Evolutionary conservation across 2,888 invertebrate species (phyloP), one percentile per base, ranked within the genome.

Genomic region (Papilio demoleus): DNA sequence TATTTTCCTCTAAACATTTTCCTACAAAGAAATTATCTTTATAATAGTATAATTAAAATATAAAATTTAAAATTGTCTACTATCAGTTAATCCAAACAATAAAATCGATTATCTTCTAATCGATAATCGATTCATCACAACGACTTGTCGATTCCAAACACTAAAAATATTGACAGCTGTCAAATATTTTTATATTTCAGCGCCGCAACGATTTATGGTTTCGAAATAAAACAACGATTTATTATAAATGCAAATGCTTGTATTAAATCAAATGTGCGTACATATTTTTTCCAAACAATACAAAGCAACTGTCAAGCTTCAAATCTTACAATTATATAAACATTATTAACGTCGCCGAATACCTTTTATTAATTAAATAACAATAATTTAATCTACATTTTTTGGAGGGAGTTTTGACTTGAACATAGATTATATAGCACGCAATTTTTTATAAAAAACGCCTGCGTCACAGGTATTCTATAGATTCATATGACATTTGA

Each of bases 221-320:
- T 31, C 2, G 9, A 47, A 61, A 31, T 34, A 67, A 67, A 67
- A 67, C 61, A n/a, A 24, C 22, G 22, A 8, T 31, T 11, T 22
- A 9, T n/a, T 19, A n/a, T 67, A 67, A 67, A 67, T 67, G 67
- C 67, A 67, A 67, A 61, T 61, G n/a, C 31, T 27, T 67, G 61
- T 67, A 62, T 61, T 67, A 61, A 53, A 47, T 50, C 14, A 14
- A n/a, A 17, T 24, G 42, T 40, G 42, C 40, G 22, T 27, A 67
- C 53, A 61, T 40, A 67, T 2, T 19, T 12, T 61, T 61, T 34
- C 2, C 27, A 60, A 60, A 47, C 42, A 59, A 45, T 38, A 59
- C 19, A 9, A 53, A 17, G 2, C 42, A 45, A 40, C 53, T 36
- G 36, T 31, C 17, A 17, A 11, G 45, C 45, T 42, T 2, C 47